These are phyloP conservation scores for Luscinia luscinia DNA, from an alignment of 2,797 vertebrate species.

Conservation along the genomic window DNA sequence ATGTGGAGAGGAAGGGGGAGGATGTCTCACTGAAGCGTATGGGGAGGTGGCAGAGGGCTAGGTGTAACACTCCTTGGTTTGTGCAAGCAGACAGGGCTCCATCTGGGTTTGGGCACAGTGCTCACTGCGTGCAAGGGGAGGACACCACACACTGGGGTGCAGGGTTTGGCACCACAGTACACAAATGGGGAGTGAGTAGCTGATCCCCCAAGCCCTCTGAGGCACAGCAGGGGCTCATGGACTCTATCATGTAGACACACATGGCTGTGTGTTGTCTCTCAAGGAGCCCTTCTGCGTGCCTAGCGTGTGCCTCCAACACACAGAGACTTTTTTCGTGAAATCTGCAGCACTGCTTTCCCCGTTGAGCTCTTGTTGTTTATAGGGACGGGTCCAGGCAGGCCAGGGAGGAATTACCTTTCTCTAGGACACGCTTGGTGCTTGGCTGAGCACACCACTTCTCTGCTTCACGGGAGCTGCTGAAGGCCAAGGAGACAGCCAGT, in stretches of 20 bases:
- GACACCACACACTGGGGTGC: fast-evolving
- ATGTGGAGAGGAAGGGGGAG: neutral
- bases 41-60: neutral
- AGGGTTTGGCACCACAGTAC: fast-evolving
- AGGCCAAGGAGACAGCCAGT: constrained; percentile 72
- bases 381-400: constrained; percentile 61
- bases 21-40: fast-evolving
- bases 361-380: constrained; percentile 51
- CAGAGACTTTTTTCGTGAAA: neutral
- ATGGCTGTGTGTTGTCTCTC: neutral
- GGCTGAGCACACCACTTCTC: constrained; percentile 54
- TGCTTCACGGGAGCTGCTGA: constrained; percentile 48
- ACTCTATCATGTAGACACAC: neutral
- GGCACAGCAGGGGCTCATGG: neutral
- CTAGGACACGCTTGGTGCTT: constrained; percentile 66
- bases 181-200: fast-evolving
- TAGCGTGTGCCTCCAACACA: neutral
- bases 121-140: fast-evolving
- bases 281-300: neutral
- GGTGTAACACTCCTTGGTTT: fast-evolving
- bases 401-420: constrained; percentile 69
- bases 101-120: fast-evolving
- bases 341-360: neutral
- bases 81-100: neutral
- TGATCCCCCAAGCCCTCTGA: neutral